Evolutionary conservation across 2,888 invertebrate species (phyloP).

Genomic region (Atrina japonica): DNA sequence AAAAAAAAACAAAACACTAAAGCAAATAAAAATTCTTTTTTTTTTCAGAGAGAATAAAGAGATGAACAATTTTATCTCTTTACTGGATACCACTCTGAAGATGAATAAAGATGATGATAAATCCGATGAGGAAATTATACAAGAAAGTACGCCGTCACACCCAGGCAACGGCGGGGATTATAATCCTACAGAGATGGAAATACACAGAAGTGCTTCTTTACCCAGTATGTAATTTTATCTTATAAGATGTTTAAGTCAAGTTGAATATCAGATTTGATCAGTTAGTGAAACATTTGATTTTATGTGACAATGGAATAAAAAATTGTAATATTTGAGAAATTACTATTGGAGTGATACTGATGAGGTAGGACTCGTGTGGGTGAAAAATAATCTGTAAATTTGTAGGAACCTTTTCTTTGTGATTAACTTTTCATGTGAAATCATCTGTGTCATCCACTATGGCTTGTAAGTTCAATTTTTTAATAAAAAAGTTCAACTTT

Average conservation of each 20-base stretch:
- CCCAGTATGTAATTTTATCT: constrained; percentile 58
- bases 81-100: constrained; percentile 77
- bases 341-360: no score
- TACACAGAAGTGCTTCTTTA: constrained; percentile 69
- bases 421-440: no score
- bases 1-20: no score
- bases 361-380: no score
- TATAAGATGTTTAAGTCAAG: not conserved
- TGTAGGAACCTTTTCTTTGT: no score
- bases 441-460: no score
- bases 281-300: no score
- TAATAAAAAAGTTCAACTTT: no score
- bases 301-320: no score
- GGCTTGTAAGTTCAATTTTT: no score
- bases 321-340: constrained; percentile 1
- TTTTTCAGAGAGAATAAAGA: constrained; percentile 76
- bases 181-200: constrained; percentile 46
- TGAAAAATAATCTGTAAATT: no score
- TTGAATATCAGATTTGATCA: not conserved
- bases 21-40: not conserved
- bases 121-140: constrained; percentile 62
- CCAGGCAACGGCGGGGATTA: constrained; percentile 9
- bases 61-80: constrained; percentile 77
- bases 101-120: constrained; percentile 69
- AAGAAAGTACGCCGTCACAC: constrained; percentile 8